Conservation (phyloP, 2,888 invertebrate genomes). For the Hydrotaea cyrtoneurina region DNA sequence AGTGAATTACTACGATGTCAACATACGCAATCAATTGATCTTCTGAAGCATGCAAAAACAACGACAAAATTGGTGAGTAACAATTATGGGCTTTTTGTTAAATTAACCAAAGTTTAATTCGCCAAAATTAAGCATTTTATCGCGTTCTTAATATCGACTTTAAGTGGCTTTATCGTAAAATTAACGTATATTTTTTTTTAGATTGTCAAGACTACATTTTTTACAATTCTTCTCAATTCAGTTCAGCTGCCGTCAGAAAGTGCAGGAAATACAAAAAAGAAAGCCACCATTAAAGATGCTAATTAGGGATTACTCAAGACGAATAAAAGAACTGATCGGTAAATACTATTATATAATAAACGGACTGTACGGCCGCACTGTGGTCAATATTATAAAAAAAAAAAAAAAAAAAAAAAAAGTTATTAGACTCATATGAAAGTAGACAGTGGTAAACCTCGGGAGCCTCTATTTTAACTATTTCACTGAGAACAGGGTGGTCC, state of each 20-base stretch:
- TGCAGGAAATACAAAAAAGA: neutral
- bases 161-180: no score
- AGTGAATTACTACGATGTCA: slow-evolving; percentile 8
- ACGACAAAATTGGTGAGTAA: slow-evolving; percentile 5
- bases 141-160: no score
- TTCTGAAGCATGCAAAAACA: neutral
- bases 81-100: slow-evolving; percentile 3
- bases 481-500: no score
- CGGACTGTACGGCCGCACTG: slow-evolving; percentile 8
- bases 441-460: no score
- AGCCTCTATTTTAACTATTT: no score
- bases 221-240: slow-evolving; percentile 64
- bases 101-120: no score
- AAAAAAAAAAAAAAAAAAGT: no score
- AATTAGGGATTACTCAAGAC: slow-evolving; percentile 28
- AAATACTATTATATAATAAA: slow-evolving; percentile 33
- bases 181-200: slow-evolving; percentile 59
- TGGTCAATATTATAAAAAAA: no score
- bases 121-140: no score
- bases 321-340: slow-evolving; percentile 20
- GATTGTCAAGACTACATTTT: slow-evolving; percentile 60
- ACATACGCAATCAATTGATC: neutral
- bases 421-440: no score
- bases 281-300: no score
- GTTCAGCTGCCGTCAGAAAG: slow-evolving; percentile 9